phyloP scores from a whole-genome alignment of 2,888 invertebrate species.

The Tetrapedia diversipes region DNA sequence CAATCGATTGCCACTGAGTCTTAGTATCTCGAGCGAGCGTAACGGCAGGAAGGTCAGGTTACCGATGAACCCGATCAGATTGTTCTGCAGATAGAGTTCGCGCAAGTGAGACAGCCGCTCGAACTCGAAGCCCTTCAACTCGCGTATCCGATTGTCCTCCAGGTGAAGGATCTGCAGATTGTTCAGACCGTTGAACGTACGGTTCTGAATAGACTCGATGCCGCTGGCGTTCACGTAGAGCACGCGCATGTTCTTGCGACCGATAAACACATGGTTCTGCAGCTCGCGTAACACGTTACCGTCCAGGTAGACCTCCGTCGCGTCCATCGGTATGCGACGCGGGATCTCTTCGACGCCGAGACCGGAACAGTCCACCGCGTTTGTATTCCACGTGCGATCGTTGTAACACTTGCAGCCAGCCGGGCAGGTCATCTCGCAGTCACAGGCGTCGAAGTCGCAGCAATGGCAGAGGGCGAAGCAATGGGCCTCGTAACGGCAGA shows the following conservation, averaged over 20 bases:
- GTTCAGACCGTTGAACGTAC: conserved; percentile 94
- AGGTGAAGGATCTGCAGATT: conserved; percentile 91
- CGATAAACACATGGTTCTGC: conserved; percentile 94
- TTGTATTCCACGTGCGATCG: conserved; percentile 96
- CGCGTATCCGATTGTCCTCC: conserved; percentile 92
- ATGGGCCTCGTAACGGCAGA: conserved; percentile 95
- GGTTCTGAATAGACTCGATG: conserved; percentile 93
- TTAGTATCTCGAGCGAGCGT: conserved; percentile 90
- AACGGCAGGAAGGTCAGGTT: conserved; percentile 92
- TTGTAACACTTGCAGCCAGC: conserved; percentile 97
- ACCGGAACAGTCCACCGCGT: conserved; percentile 95
- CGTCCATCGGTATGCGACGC: conserved; percentile 95
- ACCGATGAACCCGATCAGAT: conserved; percentile 90
- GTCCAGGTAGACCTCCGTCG: conserved; percentile 95
- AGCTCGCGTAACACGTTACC: conserved; percentile 94
- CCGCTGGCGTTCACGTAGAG: conserved; percentile 93
- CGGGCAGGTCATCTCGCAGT: conserved; percentile 98
- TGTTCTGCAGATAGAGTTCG: conserved; percentile 94
- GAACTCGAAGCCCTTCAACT: conserved; percentile 93
- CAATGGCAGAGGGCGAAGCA: conserved; percentile 98
- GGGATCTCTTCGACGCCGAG: conserved; percentile 91
- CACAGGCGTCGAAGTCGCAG: conserved; percentile 97
- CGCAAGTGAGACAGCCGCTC: conserved; percentile 90
- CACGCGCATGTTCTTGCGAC: conserved; percentile 93
- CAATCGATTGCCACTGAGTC: conserved; percentile 93